Conservation (phyloP, 2,797 vertebrate species). For the Pipistrellus pygmaeus region DNA sequence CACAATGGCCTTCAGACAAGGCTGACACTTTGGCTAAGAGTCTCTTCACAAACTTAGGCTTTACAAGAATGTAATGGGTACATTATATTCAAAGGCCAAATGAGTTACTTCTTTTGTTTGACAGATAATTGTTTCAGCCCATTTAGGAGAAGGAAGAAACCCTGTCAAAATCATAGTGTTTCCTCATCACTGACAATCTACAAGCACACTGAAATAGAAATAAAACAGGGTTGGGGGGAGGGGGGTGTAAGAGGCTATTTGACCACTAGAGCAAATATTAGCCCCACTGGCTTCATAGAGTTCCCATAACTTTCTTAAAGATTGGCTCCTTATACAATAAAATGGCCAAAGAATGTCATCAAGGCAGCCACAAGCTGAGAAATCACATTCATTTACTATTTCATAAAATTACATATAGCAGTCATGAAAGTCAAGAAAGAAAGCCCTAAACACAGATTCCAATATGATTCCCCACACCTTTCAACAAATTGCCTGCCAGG, state of each 20-base stretch:
- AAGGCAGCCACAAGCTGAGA: conserved; percentile 28
- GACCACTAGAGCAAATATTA: conserved; percentile 27
- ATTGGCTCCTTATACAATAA: not conserved
- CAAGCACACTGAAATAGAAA: conserved; percentile 10
- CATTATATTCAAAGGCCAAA: conserved; percentile 59
- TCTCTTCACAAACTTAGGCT: conserved; percentile 52
- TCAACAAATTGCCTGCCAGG: conserved; percentile 33
- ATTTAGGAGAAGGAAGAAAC: conserved; percentile 63
- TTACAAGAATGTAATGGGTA: conserved; percentile 54
- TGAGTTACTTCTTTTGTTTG: conserved; percentile 68
- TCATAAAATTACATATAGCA: conserved; percentile 6
- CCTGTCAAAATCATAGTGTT: conserved; percentile 61
- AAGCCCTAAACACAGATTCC: conserved; percentile 5
- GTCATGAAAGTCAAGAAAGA: conserved; percentile 39
- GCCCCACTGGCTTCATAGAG: not conserved
- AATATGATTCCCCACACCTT: not conserved
- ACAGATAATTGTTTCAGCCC: conserved; percentile 68
- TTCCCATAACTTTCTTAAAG: conserved; percentile 50
- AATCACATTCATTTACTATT: conserved; percentile 6
- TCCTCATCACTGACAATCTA: conserved; percentile 41
- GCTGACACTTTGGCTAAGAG: conserved; percentile 47
- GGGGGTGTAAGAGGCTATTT: not conserved
- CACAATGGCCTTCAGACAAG: conserved; percentile 44
- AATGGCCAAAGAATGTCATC: not conserved
- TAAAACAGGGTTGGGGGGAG: not conserved